phyloP scores from a whole-genome alignment of 1,140 invertebrate species.

The Trachymyrmex septentrionalis region DNA sequence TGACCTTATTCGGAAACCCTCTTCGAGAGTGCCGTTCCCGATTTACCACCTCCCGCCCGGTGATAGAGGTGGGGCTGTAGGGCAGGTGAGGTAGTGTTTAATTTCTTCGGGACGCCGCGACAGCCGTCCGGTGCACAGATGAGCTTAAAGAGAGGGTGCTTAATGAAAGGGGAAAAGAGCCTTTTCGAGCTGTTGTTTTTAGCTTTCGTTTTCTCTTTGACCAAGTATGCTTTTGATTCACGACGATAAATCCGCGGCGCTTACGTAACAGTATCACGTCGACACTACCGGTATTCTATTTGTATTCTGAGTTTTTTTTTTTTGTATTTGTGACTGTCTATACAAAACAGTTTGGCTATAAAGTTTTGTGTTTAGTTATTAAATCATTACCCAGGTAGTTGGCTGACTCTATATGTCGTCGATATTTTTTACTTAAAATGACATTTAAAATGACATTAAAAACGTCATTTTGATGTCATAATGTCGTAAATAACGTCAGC shows the following conservation, averaged over 20 bases:
- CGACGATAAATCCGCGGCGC: slow-evolving; percentile 6
- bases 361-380: too few species aligned
- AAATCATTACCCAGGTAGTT: too few species aligned
- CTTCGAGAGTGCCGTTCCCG: slow-evolving; percentile 73
- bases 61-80: slow-evolving; percentile 66
- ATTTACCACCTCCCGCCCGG: slow-evolving; percentile 64
- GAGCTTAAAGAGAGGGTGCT: slow-evolving; percentile 13
- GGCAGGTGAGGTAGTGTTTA: slow-evolving; percentile 56
- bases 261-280: slow-evolving; percentile 29
- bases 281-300: not conserved
- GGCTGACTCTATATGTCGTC: too few species aligned
- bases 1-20: slow-evolving; percentile 86
- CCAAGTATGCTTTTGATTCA: not conserved
- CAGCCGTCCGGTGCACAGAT: not conserved
- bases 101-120: slow-evolving; percentile 34
- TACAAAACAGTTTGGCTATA: not conserved
- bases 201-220: not conserved
- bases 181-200: slow-evolving; percentile 46
- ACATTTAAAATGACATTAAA: too few species aligned
- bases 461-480: too few species aligned
- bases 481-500: too few species aligned
- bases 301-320: slow-evolving; percentile 17
- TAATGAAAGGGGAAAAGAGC: not conserved
- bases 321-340: not conserved
- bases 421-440: too few species aligned